These are phyloP conservation scores for Ceyx margarethae DNA, from an alignment of 2,113 vertebrate genomes.

Conservation along the genomic window DNA sequence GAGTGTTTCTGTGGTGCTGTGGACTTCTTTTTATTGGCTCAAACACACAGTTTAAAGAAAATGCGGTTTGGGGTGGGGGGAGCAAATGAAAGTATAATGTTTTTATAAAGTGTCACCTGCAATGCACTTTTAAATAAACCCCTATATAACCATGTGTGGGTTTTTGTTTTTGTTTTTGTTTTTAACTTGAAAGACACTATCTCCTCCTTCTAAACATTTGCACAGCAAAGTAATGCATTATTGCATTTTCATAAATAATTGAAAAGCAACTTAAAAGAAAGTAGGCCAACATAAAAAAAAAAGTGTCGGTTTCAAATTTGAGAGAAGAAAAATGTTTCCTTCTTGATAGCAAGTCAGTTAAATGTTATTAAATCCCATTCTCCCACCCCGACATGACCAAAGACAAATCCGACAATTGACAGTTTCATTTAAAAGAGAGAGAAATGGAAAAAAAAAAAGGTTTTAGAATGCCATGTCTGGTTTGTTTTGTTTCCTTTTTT, in stretches of 20 bases:
- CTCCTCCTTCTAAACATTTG: constrained; percentile 69
- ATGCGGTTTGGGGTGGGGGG: background rate
- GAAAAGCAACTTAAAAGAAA: constrained; percentile 77
- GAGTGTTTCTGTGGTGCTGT: constrained; percentile 23
- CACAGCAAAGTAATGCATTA: constrained; percentile 73
- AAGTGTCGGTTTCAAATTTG: constrained; percentile 60
- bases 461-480: background rate
- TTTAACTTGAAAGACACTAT: constrained; percentile 57
- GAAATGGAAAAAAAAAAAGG: background rate
- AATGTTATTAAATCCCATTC: constrained; percentile 62
- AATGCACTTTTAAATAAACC: background rate
- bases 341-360: constrained; percentile 70
- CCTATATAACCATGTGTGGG: background rate
- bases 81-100: background rate
- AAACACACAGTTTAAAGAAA: constrained; percentile 14
- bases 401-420: constrained; percentile 42
- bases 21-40: constrained; percentile 5
- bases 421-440: constrained; percentile 25
- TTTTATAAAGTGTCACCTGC: constrained; percentile 38
- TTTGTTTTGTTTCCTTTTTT: background rate
- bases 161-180: background rate
- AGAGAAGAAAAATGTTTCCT: constrained; percentile 60
- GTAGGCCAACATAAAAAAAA: constrained; percentile 64
- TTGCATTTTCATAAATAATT: constrained; percentile 80
- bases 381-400: constrained; percentile 40